phyloP scores from a whole-genome alignment of 1,140 invertebrate genomes.

The Eciton burchellii region DNA sequence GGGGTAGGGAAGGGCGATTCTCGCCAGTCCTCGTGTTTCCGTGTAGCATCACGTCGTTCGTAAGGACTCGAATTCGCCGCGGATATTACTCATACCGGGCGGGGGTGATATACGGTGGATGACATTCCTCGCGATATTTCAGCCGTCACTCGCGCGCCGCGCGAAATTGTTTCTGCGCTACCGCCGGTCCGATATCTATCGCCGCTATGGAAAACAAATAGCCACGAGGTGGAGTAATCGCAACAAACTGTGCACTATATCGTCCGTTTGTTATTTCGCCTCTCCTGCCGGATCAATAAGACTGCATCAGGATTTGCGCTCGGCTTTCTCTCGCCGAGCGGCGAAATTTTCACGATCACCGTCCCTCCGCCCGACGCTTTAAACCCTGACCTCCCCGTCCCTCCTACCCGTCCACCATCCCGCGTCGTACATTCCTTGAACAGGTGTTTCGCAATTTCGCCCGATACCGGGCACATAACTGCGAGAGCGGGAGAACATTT shows the following conservation, averaged over 20 bases:
- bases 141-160: slow-evolving; percentile 40
- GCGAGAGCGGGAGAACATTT: slow-evolving; percentile 22
- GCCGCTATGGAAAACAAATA: slow-evolving; percentile 56
- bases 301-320: slow-evolving; percentile 47
- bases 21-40: slow-evolving; percentile 21
- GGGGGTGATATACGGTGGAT: slow-evolving; percentile 38
- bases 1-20: no score
- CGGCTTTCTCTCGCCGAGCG: background rate
- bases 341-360: slow-evolving; percentile 37
- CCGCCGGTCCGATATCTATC: slow-evolving; percentile 35
- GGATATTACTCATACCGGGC: slow-evolving; percentile 54
- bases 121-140: slow-evolving; percentile 59
- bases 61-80: slow-evolving; percentile 34
- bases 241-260: slow-evolving; percentile 48
- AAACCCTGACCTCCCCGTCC: background rate
- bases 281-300: slow-evolving; percentile 46
- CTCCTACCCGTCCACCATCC: no score
- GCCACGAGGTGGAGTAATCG: slow-evolving; percentile 47
- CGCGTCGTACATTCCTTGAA: slow-evolving; percentile 3
- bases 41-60: slow-evolving; percentile 46
- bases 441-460: slow-evolving; percentile 28
- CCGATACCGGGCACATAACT: slow-evolving; percentile 22
- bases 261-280: slow-evolving; percentile 51
- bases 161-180: slow-evolving; percentile 55
- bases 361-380: background rate